Conservation (phyloP, 2,113 vertebrate genomes). For the Lampris incognitus region DNA sequence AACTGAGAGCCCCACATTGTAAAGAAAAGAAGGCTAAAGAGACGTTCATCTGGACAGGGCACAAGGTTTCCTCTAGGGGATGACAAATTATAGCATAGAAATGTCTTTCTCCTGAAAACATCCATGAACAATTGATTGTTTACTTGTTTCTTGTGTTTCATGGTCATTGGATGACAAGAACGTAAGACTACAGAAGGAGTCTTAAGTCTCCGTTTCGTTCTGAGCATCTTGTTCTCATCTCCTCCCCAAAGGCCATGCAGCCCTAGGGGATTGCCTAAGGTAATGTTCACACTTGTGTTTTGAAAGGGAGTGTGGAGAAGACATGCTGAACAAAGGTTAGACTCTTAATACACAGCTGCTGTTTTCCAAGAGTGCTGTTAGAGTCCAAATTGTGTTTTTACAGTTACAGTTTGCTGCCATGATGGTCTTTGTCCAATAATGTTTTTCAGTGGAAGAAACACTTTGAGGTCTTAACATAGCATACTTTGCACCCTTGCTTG, state of each 20-base stretch:
- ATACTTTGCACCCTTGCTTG: constrained; percentile 33
- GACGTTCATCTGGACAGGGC: constrained; percentile 37
- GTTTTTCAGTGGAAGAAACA: constrained; percentile 30
- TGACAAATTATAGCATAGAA: constrained; percentile 22
- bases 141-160: constrained; percentile 53
- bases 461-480: constrained; percentile 38
- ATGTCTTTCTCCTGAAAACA: constrained; percentile 48
- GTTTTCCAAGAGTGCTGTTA: constrained; percentile 24
- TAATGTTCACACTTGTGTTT: background rate
- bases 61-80: background rate
- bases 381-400: constrained; percentile 12
- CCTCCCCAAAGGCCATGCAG: background rate
- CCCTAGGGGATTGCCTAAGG: background rate
- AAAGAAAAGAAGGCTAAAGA: constrained; percentile 36
- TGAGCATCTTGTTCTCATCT: constrained; percentile 1
- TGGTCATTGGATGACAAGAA: constrained; percentile 31
- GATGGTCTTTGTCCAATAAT: constrained; percentile 11
- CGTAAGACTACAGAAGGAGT: background rate
- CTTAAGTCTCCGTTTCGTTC: constrained; percentile 14
- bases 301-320: background rate
- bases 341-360: constrained; percentile 19
- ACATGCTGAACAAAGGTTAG: background rate
- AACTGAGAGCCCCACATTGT: constrained; percentile 17
- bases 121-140: constrained; percentile 73
- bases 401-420: constrained; percentile 12